phyloP scores from a whole-genome alignment of 2,888 invertebrate genomes.

The Blomia tropicalis region DNA sequence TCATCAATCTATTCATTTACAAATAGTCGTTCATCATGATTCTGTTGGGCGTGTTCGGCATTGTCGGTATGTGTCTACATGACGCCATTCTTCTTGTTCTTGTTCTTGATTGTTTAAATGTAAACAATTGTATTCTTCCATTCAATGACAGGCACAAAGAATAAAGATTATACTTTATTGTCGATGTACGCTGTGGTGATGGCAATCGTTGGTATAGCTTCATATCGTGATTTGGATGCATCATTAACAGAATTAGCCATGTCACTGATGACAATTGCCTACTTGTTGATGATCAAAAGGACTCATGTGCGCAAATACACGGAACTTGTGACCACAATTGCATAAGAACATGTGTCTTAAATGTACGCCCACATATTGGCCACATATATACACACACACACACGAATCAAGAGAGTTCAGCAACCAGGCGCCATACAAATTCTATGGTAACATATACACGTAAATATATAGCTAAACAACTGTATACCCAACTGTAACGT shows the following conservation, averaged over 20 bases:
- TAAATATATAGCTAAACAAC: not conserved
- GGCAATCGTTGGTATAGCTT: conserved; percentile 12
- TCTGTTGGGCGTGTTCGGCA: conserved; percentile 15
- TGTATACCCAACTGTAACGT: not conserved
- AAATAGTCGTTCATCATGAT: conserved; percentile 21
- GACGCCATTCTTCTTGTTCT: no score
- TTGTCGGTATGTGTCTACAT: conserved; percentile 13
- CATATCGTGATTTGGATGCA: conserved; percentile 16
- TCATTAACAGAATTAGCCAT: conserved; percentile 16
- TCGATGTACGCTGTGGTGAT: not conserved
- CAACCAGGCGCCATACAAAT: no score
- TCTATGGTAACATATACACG: not conserved
- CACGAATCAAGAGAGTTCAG: not conserved
- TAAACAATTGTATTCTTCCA: not conserved
- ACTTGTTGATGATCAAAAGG: conserved; percentile 6
- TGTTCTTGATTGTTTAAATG: no score
- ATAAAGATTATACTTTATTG: not conserved
- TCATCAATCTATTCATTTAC: no score
- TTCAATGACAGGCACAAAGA: not conserved
- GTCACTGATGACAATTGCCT: not conserved
- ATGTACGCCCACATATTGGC: not conserved
- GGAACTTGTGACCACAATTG: not conserved
- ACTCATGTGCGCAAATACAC: not conserved
- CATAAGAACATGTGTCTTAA: not conserved
- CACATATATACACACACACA: not conserved